Percentiles rank a stretch among this genome's conserved stretches.
phyloP scores from a whole-genome alignment of 2,888 invertebrate species.

The Frankliniella fusca region DNA sequence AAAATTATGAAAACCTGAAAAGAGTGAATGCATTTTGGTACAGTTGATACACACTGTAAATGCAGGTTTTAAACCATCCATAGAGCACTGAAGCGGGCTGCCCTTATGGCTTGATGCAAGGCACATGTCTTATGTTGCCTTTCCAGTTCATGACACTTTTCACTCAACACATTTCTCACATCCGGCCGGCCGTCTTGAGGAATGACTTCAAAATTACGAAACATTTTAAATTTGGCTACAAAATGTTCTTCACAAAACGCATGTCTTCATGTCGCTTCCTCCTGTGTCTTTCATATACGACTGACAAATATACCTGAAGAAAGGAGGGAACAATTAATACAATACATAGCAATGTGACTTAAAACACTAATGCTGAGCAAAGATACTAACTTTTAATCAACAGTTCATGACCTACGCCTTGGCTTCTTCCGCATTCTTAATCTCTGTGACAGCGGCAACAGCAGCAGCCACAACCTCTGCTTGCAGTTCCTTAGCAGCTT shows the following conservation, averaged over 20 bases:
- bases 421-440: not conserved
- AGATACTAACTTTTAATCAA: not conserved
- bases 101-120: constrained; percentile 8
- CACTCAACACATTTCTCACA: constrained; percentile 17
- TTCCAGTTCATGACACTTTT: constrained; percentile 13
- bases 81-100: not conserved
- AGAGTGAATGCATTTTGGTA: constrained; percentile 7
- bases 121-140: not conserved
- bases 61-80: constrained; percentile 1
- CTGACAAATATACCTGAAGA: constrained; percentile 13
- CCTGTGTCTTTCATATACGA: constrained; percentile 8
- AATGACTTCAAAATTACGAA: constrained; percentile 23
- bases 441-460: constrained; percentile 4
- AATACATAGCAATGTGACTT: not conserved
- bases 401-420: not conserved
- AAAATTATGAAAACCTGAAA: not conserved
- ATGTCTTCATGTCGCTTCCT: constrained; percentile 9
- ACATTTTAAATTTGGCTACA: constrained; percentile 25
- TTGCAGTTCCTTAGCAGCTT: constrained; percentile 8
- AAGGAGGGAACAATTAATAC: not conserved
- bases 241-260: constrained; percentile 16
- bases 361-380: not conserved
- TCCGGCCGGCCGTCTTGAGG: constrained; percentile 23
- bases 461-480: not conserved
- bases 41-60: constrained; percentile 13